These are phyloP conservation scores for Tetramorium parvispinum DNA, from an alignment of 1,140 invertebrate species.

Conservation along the genomic window DNA sequence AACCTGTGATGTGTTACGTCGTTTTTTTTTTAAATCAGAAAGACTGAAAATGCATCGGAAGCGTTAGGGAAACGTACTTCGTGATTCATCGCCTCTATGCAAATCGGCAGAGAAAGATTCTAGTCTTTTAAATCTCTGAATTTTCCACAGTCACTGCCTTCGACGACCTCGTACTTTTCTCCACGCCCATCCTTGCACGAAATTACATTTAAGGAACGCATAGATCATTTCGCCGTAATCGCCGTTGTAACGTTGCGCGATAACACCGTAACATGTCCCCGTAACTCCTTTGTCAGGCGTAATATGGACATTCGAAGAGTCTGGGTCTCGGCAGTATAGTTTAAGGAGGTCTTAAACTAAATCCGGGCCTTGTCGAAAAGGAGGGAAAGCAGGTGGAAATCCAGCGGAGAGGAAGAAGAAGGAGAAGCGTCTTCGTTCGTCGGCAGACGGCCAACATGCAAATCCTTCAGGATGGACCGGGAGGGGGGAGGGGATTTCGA, in stretches of 20 bases:
- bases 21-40: not conserved
- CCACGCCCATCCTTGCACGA: too few species aligned
- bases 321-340: slow-evolving; percentile 21
- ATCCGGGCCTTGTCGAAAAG: slow-evolving; percentile 62
- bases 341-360: slow-evolving; percentile 57
- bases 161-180: not conserved
- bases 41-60: not conserved
- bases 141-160: not conserved
- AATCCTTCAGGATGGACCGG: slow-evolving; percentile 56
- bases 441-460: slow-evolving; percentile 69
- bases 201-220: not conserved
- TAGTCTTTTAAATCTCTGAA: not conserved
- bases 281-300: not conserved
- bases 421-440: slow-evolving; percentile 43
- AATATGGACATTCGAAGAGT: slow-evolving; percentile 10
- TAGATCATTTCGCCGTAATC: not conserved
- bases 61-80: not conserved
- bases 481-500: not conserved
- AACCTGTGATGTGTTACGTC: not conserved
- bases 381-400: slow-evolving; percentile 59
- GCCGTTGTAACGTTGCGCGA: not conserved
- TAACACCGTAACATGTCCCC: not conserved
- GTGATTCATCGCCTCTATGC: not conserved
- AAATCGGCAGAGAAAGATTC: not conserved
- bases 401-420: not conserved